A percentile compares a stretch with the other conserved stretches of the same genome.
Evolutionary conservation across 2,113 vertebrate genomes (phyloP).

Genomic region (Pseudorectes ferrugineus): DNA sequence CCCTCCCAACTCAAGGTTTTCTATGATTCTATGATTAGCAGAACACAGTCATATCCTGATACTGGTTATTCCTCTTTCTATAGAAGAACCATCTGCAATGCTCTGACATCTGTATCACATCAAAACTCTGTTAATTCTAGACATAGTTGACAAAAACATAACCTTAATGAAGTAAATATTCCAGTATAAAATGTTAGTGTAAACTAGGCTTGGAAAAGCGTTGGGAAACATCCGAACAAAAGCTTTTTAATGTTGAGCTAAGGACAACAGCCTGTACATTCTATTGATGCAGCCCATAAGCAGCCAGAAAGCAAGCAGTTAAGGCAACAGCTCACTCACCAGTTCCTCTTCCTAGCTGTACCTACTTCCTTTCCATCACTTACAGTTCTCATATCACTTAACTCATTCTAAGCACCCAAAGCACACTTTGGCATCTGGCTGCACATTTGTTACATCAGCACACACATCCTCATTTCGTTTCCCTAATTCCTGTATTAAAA

Average conservation of each 20-base stretch:
- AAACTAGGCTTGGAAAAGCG: background rate
- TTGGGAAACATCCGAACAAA: background rate
- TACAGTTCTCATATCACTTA: conserved; percentile 18
- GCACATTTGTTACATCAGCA: background rate
- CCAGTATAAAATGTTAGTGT: background rate
- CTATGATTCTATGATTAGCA: background rate
- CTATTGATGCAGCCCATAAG: background rate
- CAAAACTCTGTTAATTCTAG: background rate
- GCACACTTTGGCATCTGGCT: background rate
- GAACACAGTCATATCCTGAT: background rate
- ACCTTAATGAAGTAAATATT: background rate
- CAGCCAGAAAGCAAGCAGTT: background rate
- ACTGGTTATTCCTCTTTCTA: background rate
- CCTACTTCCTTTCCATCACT: conserved; percentile 11
- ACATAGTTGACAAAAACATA: background rate
- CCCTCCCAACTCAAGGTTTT: background rate
- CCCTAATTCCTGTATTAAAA: background rate
- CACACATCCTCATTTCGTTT: conserved; percentile 53
- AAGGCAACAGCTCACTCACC: background rate
- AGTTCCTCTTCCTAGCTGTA: conserved; percentile 37
- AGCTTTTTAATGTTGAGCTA: background rate
- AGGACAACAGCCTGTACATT: background rate
- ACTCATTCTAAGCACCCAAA: background rate
- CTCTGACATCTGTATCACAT: background rate
- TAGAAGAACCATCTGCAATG: background rate